Evolutionary conservation across 2,888 invertebrate species (phyloP), one percentile per base, ranked within the genome.

Genomic region (Chloroclysta siterata): DNA sequence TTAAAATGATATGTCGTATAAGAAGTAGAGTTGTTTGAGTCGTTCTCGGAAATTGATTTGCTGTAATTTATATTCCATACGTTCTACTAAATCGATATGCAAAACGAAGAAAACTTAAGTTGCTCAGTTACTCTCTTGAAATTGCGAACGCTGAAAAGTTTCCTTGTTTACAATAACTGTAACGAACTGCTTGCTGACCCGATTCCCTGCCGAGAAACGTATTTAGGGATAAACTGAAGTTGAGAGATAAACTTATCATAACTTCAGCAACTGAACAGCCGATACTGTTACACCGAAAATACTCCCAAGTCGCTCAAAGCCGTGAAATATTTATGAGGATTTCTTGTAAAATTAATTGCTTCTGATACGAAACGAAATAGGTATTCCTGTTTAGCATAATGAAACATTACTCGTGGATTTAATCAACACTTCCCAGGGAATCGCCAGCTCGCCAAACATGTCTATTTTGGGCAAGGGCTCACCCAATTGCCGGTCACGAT

Each of bases 401-500:
- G 60, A 60, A 61, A 65, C 57, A 39, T 47, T 60, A 46, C 57
- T 44, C 46, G 54, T 41, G 60, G 58, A 52, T 58, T 64, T 54
- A 65, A 65, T 63, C 57, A 67, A 63, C 57, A 53, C 51, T 54
- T 65, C 68, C 67, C 64, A 63, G 68, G 65, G 63, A 65, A 64
- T 59, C 58, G 58, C 57, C 55, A 66, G 68, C 67, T 65, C 60
- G 59, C 68, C 62, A 61, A 64, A 53, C 60, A 60, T 69, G 54
- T 70, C 65, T 67, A 72, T 70, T 70, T 65, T 63, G 60, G 67
- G 65, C 66, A 63, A 72, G 65, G 62, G 63, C 58, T 66, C 29
- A 17, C 55, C 42, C 52, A 65, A 63, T 55, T 41, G 46, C 58
- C 56, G 56, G 50, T 46, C 56, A 54, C 51, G 28, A 48, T 50